phyloP scores from a whole-genome alignment of 2,888 invertebrate genomes.

The Flabesymbios commensalis region DNA sequence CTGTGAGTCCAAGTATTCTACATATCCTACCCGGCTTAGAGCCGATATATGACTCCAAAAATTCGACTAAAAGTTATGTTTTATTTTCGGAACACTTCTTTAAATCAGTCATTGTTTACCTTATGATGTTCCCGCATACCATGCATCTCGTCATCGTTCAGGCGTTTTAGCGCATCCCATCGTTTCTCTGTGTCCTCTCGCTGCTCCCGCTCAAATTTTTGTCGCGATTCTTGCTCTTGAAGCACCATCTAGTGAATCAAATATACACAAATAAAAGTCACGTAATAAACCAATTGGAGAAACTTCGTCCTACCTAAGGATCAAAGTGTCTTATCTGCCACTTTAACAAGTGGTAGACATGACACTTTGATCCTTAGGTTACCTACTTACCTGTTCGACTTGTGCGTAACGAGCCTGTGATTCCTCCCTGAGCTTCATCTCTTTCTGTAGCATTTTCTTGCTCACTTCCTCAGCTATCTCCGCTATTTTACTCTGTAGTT shows the following conservation, averaged over 20 bases:
- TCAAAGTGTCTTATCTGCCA: too few relatives aligned
- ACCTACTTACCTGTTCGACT: constrained; percentile 52
- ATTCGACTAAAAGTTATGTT: too few relatives aligned
- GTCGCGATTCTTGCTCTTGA: constrained; percentile 47
- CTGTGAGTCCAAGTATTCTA: too few relatives aligned
- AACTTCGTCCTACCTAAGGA: too few relatives aligned
- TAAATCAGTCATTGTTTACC: constrained; percentile 33
- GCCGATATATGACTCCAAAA: too few relatives aligned
- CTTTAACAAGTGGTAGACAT: too few relatives aligned
- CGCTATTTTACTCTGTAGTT: constrained; percentile 47
- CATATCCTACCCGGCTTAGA: too few relatives aligned
- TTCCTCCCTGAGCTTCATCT: constrained; percentile 58
- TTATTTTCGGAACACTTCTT: too few relatives aligned
- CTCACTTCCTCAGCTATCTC: constrained; percentile 57
- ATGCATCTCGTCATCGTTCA: constrained; percentile 45
- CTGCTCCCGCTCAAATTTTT: constrained; percentile 46
- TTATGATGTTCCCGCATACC: constrained; percentile 45
- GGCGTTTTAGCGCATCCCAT: constrained; percentile 47
- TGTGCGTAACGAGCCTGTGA: constrained; percentile 50
- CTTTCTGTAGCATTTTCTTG: constrained; percentile 51
- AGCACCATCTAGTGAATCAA: constrained; percentile 25
- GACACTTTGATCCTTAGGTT: too few relatives aligned
- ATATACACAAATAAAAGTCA: too few relatives aligned
- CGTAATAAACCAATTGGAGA: too few relatives aligned
- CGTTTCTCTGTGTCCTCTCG: constrained; percentile 49